These are phyloP conservation scores for Horisme vitalbata DNA, from an alignment of 2,888 invertebrate genomes.

Conservation along the genomic window DNA sequence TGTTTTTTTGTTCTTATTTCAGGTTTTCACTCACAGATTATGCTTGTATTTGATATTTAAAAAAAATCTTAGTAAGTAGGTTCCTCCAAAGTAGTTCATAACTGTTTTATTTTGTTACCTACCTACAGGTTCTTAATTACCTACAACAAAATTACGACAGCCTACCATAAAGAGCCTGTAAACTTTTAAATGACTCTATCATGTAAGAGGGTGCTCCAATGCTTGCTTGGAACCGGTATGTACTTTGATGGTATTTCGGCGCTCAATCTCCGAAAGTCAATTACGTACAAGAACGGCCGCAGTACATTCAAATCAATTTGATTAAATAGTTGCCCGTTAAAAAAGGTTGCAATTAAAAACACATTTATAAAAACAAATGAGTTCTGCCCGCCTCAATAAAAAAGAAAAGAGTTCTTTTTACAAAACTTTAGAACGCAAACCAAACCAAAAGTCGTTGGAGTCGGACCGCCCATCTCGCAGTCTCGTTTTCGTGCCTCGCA, in stretches of 20 bases:
- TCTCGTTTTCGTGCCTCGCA: conserved; percentile 41
- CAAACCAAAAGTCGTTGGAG: conserved; percentile 3
- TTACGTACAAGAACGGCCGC: conserved; percentile 6
- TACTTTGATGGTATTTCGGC: conserved; percentile 12
- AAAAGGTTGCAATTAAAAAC: conserved; percentile 15
- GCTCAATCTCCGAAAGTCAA: conserved; percentile 13
- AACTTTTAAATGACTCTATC: conserved; percentile 14
- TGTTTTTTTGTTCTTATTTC: conserved; percentile 45
- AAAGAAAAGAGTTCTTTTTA: conserved; percentile 28
- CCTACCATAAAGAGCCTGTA: background rate
- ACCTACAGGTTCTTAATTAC: too few relatives aligned
- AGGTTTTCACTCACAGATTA: conserved; percentile 44
- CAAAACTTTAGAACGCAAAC: conserved; percentile 4
- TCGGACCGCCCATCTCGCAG: conserved; percentile 4
- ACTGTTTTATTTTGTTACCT: too few relatives aligned
- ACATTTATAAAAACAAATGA: conserved; percentile 19
- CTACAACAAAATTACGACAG: too few relatives aligned
- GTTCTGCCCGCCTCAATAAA: conserved; percentile 6
- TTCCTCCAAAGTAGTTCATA: too few relatives aligned
- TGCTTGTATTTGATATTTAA: too few relatives aligned
- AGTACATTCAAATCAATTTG: conserved; percentile 11
- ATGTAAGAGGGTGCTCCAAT: too few relatives aligned
- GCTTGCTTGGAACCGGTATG: too few relatives aligned
- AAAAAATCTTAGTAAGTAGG: too few relatives aligned
- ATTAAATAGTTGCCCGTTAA: conserved; percentile 8